Evolutionary conservation across 2,888 invertebrate genomes (phyloP), one percentile per base, ranked within the genome.

Genomic region (Laspeyria flexula): DNA sequence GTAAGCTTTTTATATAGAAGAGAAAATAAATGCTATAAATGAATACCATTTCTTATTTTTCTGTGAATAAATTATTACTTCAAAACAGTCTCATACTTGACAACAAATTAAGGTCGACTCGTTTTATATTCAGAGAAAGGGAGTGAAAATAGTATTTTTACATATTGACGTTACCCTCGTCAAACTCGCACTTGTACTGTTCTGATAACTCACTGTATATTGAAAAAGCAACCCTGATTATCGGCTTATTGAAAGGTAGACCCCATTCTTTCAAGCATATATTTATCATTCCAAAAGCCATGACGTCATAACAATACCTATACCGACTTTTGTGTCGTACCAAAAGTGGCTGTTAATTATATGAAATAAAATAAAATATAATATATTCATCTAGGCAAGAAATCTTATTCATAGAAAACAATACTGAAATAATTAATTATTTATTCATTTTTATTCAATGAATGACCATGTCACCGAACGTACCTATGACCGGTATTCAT

Each of bases 171-270:
- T 31, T 33, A 67, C 66, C 66, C 66, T 65, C 50, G 60, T 67
- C 66, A 69, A 56, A 35, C 53, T 49, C 59, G 44, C 56, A 65
- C 70, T 49, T 56, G 70, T 39, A 33, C 38, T 59, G 38, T 69
- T 69, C 65, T 65, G 70, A 65, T 65, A 67, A 65, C 59, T 56
- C 52, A 15, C 43, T 52, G 45, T 56, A 62, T 65, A 66, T 66
- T 65, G 70, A 69, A 65, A 67, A 54, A 46, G 53, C 43, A 62
- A 62, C 70, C 66, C 63, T 69, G 70, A 67, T 67, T 69, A 67
- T 65, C 37, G 52, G 52, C 48, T 56, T 52, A 65, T 65, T 69
- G 66, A 62, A 69, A 65, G 30, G 47, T 37, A 55, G 44, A 45
- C 48, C 38, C 49, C 35, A 65, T 39, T 39, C 51, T 48, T 49